Percentiles rank a stretch among this genome's conserved stretches.
phyloP scores from a whole-genome alignment of 2,113 vertebrate genomes.

The Rhynchomys soricoides region DNA sequence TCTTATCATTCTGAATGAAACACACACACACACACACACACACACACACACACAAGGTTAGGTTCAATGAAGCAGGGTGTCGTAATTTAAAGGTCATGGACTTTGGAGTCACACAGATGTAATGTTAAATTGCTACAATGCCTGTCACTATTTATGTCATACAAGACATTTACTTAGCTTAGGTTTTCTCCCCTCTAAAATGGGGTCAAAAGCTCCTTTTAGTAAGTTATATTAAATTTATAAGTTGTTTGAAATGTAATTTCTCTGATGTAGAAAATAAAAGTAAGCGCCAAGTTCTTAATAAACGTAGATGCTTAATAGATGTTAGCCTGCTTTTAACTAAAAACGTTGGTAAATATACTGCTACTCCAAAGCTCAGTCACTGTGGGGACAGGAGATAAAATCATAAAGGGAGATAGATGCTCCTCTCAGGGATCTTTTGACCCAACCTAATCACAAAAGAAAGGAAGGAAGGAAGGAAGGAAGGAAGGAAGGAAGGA shows the following conservation, averaged over 20 bases:
- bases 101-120: neutral
- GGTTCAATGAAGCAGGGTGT: neutral
- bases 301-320: neutral
- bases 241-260: neutral
- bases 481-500: neutral
- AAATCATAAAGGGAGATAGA: neutral
- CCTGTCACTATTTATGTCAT: neutral
- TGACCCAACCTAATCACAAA: neutral
- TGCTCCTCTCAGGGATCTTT: neutral
- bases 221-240: neutral
- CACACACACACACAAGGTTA: neutral
- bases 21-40: no score
- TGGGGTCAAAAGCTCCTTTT: neutral
- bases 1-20: neutral
- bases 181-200: neutral
- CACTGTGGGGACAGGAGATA: neutral
- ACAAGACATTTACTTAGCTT: neutral
- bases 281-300: neutral
- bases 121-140: neutral
- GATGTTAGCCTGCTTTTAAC: neutral
- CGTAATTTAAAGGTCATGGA: neutral
- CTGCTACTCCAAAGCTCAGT: neutral
- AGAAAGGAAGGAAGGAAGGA: neutral
- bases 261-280: neutral
- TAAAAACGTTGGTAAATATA: conserved; percentile 9